Base-by-base conservation (phyloP, 35 echinoderm and acorn worm genomes). In the Strongylocentrotus purpuratus region DNA sequence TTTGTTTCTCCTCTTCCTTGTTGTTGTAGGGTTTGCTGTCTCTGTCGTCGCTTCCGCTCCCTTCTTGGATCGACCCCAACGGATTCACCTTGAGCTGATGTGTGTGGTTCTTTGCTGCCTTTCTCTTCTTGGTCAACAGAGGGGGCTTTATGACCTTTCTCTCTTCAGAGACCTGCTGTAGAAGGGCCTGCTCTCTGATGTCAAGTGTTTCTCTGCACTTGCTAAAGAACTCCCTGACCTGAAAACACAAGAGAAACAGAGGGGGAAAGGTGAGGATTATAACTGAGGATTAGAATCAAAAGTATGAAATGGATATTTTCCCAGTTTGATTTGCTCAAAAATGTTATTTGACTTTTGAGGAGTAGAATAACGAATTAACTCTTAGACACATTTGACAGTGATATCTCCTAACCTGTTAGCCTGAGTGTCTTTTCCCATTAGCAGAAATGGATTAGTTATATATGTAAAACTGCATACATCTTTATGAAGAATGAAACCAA, bases 1-100 rank as follows among this genome's bases (percentile, higher is more conserved):
- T 93, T 25, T 48, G 46, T 32, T 93, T 93, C n/a, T 93, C 91
- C n/a, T 93, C 91, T 46, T 93, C 91, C 46, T 93, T 93, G 91
- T 93, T 93, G 91, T 31, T 93, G 2, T 28, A 32, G 17, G 48
- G 18, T 13, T 46, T 47, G 31, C 13, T 46, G 10, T 45, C 91
- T 1, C 28, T 46, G 12, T 93, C 91, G 48, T 93, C 91, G 20
- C 91, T 93, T 0, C 91, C 91, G 48, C 91, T 93, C n/a, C 47
- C 91, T 58, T 93, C 91, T 17, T 93, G 47, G 22, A 93, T 93
- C 33, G 91, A 93, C 31, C 91, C 91, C 32, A 93, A n/a, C 5
- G 91, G 91, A 32, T 93, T 93, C 31, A 46, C 10, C 91, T 93
- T 93, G 11, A 58, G 48, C 91, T 93, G 91, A 58, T 93, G 91